Evolutionary conservation across 2,888 invertebrate genomes (phyloP).

Genomic region (Amphimallon solstitiale): DNA sequence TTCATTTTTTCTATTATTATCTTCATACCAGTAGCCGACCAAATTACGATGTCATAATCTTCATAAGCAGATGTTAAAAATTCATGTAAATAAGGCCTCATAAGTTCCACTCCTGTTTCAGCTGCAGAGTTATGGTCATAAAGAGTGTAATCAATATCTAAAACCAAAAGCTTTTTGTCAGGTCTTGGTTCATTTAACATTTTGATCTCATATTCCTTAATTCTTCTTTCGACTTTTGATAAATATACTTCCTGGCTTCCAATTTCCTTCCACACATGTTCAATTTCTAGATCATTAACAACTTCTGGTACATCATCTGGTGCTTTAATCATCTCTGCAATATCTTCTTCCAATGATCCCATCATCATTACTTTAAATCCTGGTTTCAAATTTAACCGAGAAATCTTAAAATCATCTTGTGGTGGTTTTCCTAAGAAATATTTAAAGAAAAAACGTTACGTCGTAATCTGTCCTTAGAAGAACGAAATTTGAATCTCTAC

Average conservation of each 20-base stretch:
- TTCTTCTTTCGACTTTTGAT: slow-evolving; percentile 83
- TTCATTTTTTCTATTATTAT: slow-evolving; percentile 99
- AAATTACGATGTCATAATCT: slow-evolving; percentile 96
- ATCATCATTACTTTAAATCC: slow-evolving; percentile 97
- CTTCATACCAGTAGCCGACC: slow-evolving; percentile 98
- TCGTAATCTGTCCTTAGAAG: background rate
- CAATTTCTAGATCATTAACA: slow-evolving; percentile 91
- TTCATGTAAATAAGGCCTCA: slow-evolving; percentile 95
- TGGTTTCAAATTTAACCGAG: slow-evolving; percentile 81
- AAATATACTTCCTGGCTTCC: slow-evolving; percentile 76
- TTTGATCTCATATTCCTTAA: slow-evolving; percentile 84
- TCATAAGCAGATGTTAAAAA: slow-evolving; percentile 88
- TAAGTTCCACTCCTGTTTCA: slow-evolving; percentile 85
- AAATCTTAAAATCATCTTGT: slow-evolving; percentile 80
- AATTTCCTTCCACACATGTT: slow-evolving; percentile 82
- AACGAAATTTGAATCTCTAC: background rate
- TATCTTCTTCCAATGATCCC: slow-evolving; percentile 93
- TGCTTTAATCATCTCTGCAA: slow-evolving; percentile 82
- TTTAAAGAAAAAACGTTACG: background rate
- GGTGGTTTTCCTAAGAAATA: slow-evolving; percentile 79
- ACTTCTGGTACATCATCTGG: slow-evolving; percentile 87
- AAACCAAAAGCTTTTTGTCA: slow-evolving; percentile 88
- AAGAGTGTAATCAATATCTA: slow-evolving; percentile 96
- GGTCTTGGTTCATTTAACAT: slow-evolving; percentile 83
- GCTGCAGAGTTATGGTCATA: slow-evolving; percentile 96